Conservation (phyloP, 2,888 invertebrate genomes). For the Lomographa bimaculata region DNA sequence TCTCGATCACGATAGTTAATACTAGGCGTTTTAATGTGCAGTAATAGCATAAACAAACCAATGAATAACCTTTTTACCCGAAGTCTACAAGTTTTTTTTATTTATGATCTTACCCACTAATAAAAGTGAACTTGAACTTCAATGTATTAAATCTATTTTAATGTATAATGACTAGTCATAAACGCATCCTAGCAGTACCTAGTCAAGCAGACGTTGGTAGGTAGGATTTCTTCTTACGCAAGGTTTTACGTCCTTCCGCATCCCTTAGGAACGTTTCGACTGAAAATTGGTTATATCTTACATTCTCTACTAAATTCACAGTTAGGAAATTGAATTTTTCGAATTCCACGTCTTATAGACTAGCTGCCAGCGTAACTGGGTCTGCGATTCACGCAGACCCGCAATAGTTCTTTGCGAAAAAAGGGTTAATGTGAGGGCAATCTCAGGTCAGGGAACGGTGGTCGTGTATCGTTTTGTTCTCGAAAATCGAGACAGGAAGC, state of each 20-base stretch:
- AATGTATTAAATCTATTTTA: no score
- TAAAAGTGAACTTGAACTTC: no score
- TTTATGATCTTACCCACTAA: no score
- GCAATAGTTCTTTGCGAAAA: constrained; percentile 30
- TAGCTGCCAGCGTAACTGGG: constrained; percentile 45
- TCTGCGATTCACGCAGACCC: constrained; percentile 36
- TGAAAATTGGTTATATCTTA: constrained; percentile 68
- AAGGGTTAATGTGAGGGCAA: constrained; percentile 40
- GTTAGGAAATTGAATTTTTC: constrained; percentile 79
- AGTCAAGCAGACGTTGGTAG: no score
- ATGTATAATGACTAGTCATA: no score
- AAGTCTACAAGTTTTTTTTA: no score
- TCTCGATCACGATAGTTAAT: no score
- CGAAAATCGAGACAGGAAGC: constrained; percentile 42
- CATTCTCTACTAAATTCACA: constrained; percentile 73
- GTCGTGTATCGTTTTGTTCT: constrained; percentile 52
- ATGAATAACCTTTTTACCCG: no score
- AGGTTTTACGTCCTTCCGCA: constrained; percentile 64
- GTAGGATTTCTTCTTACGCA: constrained; percentile 60
- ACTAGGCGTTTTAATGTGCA: no score
- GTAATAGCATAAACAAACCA: no score
- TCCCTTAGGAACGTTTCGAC: constrained; percentile 56
- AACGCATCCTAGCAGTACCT: no score
- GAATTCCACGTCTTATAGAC: constrained; percentile 62
- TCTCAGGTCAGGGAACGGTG: constrained; percentile 42